Conservation (phyloP, 2,797 vertebrate genomes). For the Rhinophrynus dorsalis region DNA sequence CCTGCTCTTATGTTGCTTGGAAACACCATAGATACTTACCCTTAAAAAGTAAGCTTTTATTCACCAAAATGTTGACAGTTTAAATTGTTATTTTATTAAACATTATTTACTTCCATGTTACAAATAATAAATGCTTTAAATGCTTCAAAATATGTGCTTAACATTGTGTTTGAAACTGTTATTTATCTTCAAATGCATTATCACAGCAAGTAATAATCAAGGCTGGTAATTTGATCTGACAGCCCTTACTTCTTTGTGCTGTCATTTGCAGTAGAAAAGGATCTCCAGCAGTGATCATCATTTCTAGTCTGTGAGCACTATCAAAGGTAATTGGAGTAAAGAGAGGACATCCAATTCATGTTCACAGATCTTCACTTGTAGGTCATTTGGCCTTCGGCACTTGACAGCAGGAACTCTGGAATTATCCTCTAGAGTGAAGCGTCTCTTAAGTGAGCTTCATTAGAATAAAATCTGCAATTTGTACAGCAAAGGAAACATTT, state of each 20-base stretch:
- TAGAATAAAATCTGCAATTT: background rate
- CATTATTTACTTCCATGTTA: too few species aligned
- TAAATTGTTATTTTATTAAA: too few species aligned
- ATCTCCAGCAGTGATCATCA: constrained; percentile 21
- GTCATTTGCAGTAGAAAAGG: constrained; percentile 4
- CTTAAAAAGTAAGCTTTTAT: too few species aligned
- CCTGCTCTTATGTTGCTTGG: too few species aligned
- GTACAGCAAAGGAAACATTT: background rate
- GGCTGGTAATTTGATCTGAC: constrained; percentile 27
- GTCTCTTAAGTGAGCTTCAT: background rate
- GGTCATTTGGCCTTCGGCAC: background rate
- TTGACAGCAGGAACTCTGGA: background rate
- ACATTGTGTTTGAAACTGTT: constrained; percentile 1
- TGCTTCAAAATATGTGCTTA: background rate
- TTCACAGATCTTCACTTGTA: background rate
- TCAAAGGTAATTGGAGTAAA: constrained; percentile 30
- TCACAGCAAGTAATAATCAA: constrained; percentile 10
- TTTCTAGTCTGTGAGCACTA: background rate
- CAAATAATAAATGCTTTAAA: too few species aligned
- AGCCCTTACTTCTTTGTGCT: background rate
- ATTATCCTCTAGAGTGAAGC: background rate
- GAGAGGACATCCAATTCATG: background rate
- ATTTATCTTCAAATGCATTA: constrained; percentile 7
- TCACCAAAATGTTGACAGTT: too few species aligned
- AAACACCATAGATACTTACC: too few species aligned